Evolutionary conservation across 2,888 invertebrate genomes (phyloP), one percentile per base, ranked within the genome.

Genomic region (Plebejus melissa): DNA sequence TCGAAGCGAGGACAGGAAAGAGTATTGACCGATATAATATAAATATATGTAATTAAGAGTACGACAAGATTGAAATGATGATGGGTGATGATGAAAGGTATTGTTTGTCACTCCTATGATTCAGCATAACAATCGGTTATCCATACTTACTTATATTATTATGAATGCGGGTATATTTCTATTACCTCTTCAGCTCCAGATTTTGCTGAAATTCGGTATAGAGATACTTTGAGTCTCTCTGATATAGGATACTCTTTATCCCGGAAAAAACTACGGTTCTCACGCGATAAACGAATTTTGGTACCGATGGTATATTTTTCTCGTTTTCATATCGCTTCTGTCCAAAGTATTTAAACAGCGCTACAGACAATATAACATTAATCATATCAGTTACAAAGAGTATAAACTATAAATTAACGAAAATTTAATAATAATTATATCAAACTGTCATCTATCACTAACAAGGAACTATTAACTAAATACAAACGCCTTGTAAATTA

Each of bases 1-100:
- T 9, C 83, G 83, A 82, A 82, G 80, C 77, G 80, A 71, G 70
- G 69, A 75, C 79, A 74, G 81, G 80, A 80, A 77, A 76, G 76
- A 60, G 74, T 76, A 78, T 77, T 79, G 77, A 79, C 77, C 77
- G 76, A 79, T 77, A 79, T 79, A 57, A 75, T 75, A 57, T 38
- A 75, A 65, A 65, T 65, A 65, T 32, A 36, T 65, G 75, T 75
- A 69, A 74, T 65, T 46, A 71, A 46, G 9, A 46, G 28, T 41
- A 69, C 32, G 38, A 69, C 60, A 28, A 65, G 32, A 60, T 11
- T 28, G 28, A 11, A 60, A 60, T 28, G 28, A 60, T 65, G 11
- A 65, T 32, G 65, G 32, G 5, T 36, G 65, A 13, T 60, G 60
- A 60, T 60, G 60, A 11, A 46, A 46, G 46, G 46, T 46, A 46